Base-by-base conservation (phyloP, 2,113 vertebrate species). In the Forbesichthys agassizii region DNA sequence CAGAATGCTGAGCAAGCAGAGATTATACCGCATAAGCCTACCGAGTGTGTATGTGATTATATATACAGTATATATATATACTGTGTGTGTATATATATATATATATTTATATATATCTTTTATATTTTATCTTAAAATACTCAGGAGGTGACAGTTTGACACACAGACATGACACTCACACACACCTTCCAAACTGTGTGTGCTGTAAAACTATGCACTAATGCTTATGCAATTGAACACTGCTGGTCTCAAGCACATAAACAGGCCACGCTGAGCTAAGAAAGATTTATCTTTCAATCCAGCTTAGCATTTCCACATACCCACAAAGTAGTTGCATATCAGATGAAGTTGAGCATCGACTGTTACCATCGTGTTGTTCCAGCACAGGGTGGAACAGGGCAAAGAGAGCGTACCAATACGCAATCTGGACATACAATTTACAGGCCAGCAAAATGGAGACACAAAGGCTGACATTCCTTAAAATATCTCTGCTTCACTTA, bases 161-260 rank as follows among this genome's bases (percentile, higher is more conserved):
- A 90, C 78, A 95, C 95, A 0, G 95, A 96, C 74, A 95, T 96
- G 81, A 96, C 27, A 97, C 69, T 96, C 95, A 0, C 36, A 53
- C n/a, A 53, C 52, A 14, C 11, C 14, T 53, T n/a, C 14, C 72
- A 68, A 73, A 71, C 51, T 61, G 59, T 36, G 33, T 5, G 42
- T 69, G 63, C 57, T 18, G 64, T 10, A 59, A 70, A 81, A 80
- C 79, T 75, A 77, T 66, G 73, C 54, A 47, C 75, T 82, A 86
- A 89, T 88, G 83, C 75, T 53, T 27, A 36, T 79, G 72, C 58
- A 78, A 78, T 61, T 20, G 68, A 77, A 84, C 63, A 64, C 75
- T 4, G 61, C 79, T 69, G 70, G 72, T 74, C 81, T 74, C 52
- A 14, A 53, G 36, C 52, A 72, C 55, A 71, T 64, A 75, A 80